Base-by-base conservation (phyloP, 2,113 vertebrate species). In the Hypomesus transpacificus region DNA sequence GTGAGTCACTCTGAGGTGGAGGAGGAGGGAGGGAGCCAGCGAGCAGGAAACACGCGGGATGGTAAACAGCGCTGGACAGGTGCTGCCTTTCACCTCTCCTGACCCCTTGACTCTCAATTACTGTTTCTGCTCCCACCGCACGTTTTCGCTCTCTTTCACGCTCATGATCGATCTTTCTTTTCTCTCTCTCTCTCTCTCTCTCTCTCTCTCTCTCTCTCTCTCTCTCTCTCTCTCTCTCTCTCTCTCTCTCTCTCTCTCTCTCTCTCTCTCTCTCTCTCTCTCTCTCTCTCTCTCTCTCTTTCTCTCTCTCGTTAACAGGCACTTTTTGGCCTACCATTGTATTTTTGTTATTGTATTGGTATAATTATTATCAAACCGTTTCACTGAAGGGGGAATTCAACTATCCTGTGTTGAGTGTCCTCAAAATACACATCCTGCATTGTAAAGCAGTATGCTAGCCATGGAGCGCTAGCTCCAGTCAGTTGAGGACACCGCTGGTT, bases 11-110 rank as follows among this genome's bases (percentile, higher is more conserved):
- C 56, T 70, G 61, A 75, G 66, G 53, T 79, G 71, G 14, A 26
- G 90, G 92, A 92, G 66, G 90, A 89, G 86, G 87, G 86, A 91
- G 90, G 93, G 92, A 87, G 46, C 20, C 20, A 17, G n/a, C 31
- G 20, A 50, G 46, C 18, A 22, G 84, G 90, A 91, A 93, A 89
- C 92, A 94, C 91, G 92, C 93, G 91, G 89, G 87, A 89, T 82
- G 63, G 82, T 83, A 82, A 72, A 20, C 18, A 56, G 53, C 26
- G 28, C 18, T 60, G 63, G 1, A 4, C 69, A 77, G 50, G 65
- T 68, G 63, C 24, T 54, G 20, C 31, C 22, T 14, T 21, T 39
- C 57, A 22, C 24, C 59, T 61, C 16, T 26, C 56, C 7, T 22
- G n/a, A 17, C 14, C n/a, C n/a, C 13, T 24, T 39, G 14, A n/a